Base-by-base conservation (phyloP, 2,888 invertebrate species). In the Scaptomyza tumidula region DNA sequence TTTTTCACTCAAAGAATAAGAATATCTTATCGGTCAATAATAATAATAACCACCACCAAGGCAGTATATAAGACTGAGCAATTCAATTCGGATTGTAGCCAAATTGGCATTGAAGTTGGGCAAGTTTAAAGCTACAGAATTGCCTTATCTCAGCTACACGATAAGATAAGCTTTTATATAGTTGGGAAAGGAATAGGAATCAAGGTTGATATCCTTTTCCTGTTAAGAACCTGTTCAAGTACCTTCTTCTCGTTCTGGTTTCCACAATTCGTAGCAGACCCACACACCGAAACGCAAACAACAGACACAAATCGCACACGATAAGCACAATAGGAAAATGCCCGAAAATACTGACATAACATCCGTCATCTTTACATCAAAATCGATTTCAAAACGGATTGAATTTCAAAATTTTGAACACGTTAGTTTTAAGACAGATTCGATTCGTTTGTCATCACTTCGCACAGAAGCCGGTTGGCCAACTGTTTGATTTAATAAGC, bases 221-320 rank as follows among this genome's bases (percentile, higher is more conserved):
- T 0, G 10, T 48, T 31, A 13, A 5, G 11, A 29, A 19, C 19
- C 19, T 19, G n/a, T n/a, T 35, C 9, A 66, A 77, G 29, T 70
- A 81, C 82, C 80, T 54, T 45, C 24, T 10, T 45, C 24, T 10
- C 41, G 46, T 14, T 24, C n/a, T 6, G 39, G 50, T 11, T 50
- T 52, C 35, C 80, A 74, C 24, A 71, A 9, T 43, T 81, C 82
- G 56, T 76, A 66, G 57, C 87, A 90, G 10, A 67, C 50, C 86
- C 88, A 90, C 27, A 88, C 65, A 6, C 71, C 58, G 24, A 85
- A 77, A 9, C 89, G 79, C 46, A 90, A 61, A 52, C 84, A 89
- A 44, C 87, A 88, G 43, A 83, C 79, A 44, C 83, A 69, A 3
- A 89, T 49, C 7, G 76, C 81, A 53, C 80, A 82, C 27, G 78